Base-by-base conservation (phyloP, 92 coral and sea anemone genomes). In the Chrysogorgia sp. region DNA sequence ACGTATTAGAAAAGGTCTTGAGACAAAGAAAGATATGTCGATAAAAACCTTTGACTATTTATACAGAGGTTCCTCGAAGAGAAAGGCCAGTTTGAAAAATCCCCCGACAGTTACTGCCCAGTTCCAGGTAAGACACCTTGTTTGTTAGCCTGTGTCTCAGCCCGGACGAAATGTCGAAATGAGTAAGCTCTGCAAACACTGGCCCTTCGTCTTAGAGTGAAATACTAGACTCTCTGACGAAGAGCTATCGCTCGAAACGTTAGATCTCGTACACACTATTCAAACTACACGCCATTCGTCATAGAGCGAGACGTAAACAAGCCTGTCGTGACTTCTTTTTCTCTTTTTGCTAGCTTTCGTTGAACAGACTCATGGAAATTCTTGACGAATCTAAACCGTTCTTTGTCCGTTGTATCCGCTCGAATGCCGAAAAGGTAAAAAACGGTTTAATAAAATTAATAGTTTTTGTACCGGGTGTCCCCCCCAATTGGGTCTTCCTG, bases 51-150 rank as follows among this genome's bases (percentile, higher is more conserved):
- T 89, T 62, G 99, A 96, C 65, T 92, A 91, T 70, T 76, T 96
- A 72, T 91, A 85, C 87, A 85, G 84, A 64, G 67, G 78, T 64
- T 40, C 83, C 47, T 62, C 97, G 81, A 58, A 80, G 74, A 85
- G 99, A 35, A 96, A 96, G 81, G 92, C 94, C 13, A 85, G 90
- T 19, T 96, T 96, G 24, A 96, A 92, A 83, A 96, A 96, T 64
- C 99, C 99, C 0, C 99, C 99, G 1, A 96, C 99, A 15, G 99
- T 96, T 64, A 96, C 94, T 40, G 99, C 99, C 0, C 99, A 96
- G 83, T 96, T 96, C 60, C 99, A 96, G 97, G 99, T 96, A 32
- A 69, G 86, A n/a, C n/a, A n/a, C n/a, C n/a, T n/a, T n/a, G n/a
- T n/a, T n/a, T n/a, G n/a, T n/a, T n/a, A n/a, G n/a, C n/a, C n/a